Conservation (phyloP, 2,888 invertebrate species). For the Tortrix viridana region DNA sequence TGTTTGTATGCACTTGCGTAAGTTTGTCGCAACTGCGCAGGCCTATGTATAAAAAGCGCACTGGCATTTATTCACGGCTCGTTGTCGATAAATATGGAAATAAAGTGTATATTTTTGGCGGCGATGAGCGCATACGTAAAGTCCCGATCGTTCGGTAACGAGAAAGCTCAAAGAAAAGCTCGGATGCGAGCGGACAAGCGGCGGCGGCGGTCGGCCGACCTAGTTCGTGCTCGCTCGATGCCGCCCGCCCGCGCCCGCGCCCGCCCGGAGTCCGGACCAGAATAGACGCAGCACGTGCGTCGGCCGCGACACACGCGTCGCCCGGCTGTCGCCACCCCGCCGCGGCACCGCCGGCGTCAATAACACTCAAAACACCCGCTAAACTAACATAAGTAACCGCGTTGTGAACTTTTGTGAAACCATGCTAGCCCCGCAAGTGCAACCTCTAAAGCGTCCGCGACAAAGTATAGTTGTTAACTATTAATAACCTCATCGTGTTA, state of each 20-base stretch:
- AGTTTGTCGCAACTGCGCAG: no score
- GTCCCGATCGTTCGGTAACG: slow-evolving; percentile 36
- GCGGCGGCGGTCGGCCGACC: slow-evolving; percentile 59
- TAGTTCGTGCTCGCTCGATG: slow-evolving; percentile 78
- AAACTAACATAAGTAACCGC: slow-evolving; percentile 48
- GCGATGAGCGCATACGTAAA: not conserved
- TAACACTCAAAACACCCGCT: slow-evolving; percentile 42
- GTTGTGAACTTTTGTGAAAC: slow-evolving; percentile 51
- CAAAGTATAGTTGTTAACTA: slow-evolving; percentile 52
- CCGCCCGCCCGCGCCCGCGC: slow-evolving; percentile 56
- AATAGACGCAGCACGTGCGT: slow-evolving; percentile 84
- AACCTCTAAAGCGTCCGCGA: slow-evolving; percentile 39
- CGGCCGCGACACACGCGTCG: slow-evolving; percentile 68
- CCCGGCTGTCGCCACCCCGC: slow-evolving; percentile 39
- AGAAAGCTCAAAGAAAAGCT: slow-evolving; percentile 47
- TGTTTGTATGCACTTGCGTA: no score
- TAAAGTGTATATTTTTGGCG: slow-evolving; percentile 4
- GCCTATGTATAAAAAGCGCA: no score
- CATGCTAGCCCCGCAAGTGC: slow-evolving; percentile 32
- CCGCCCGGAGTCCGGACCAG: slow-evolving; percentile 64
- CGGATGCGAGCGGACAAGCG: slow-evolving; percentile 43
- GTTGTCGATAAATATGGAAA: no score
- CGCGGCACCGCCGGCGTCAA: slow-evolving; percentile 37
- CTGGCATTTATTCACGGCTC: no score
- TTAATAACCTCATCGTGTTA: slow-evolving; percentile 58